Conservation (phyloP, 2,113 vertebrate species). For the Abramis brama region DNA sequence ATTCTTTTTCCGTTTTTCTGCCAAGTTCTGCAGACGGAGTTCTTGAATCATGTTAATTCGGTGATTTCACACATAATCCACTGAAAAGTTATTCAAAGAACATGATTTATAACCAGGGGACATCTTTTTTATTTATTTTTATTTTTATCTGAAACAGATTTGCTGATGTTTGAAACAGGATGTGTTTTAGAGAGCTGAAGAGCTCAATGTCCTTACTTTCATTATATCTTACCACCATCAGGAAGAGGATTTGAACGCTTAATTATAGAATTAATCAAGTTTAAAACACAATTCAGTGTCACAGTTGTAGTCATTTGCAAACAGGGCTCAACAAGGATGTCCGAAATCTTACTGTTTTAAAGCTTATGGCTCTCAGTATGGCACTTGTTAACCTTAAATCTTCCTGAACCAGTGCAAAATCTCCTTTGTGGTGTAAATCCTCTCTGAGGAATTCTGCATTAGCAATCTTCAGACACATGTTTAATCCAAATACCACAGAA, state of each 20-base stretch:
- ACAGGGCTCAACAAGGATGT: no score
- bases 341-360: not conserved
- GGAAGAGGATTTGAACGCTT: not conserved
- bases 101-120: not conserved
- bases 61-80: not conserved
- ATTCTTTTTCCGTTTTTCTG: not conserved
- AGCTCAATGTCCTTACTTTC: not conserved
- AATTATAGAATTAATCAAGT: not conserved
- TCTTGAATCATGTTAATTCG: not conserved
- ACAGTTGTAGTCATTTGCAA: no score
- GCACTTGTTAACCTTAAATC: constrained; percentile 3
- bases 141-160: not conserved
- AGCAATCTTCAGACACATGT: not conserved
- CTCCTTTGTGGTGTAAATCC: constrained; percentile 4
- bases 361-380: not conserved
- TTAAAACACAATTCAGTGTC: not conserved
- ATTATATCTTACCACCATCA: not conserved
- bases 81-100: not conserved
- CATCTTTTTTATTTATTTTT: not conserved
- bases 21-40: not conserved
- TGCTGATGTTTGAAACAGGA: not conserved
- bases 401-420: constrained; percentile 12
- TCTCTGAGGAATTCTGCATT: constrained; percentile 14
- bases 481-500: not conserved
- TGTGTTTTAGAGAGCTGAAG: not conserved